Evolutionary conservation across 1,140 invertebrate genomes (phyloP).

Genomic region (Drosophila pseudoananassae): DNA sequence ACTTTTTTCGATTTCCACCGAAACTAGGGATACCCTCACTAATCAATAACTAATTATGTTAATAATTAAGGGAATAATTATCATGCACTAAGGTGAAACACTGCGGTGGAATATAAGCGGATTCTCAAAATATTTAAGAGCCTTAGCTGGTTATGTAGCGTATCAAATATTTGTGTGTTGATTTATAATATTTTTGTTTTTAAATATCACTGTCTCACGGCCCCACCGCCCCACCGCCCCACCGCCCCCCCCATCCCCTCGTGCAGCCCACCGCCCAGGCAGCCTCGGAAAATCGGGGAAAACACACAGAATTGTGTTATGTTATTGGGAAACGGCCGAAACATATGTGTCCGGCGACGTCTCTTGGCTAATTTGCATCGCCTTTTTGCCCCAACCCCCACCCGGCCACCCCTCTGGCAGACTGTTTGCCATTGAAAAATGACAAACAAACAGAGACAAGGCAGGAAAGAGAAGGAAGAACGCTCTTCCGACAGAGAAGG

Average conservation of each 20-base stretch:
- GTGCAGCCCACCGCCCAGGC: background rate
- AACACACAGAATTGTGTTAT: conserved; percentile 36
- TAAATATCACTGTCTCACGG: conserved; percentile 3
- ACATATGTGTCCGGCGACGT: conserved; percentile 43
- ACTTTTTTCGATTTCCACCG: background rate
- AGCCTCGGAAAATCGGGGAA: conserved; percentile 16
- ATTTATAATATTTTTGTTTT: conserved; percentile 22
- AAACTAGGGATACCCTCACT: background rate
- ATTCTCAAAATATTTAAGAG: too few species aligned
- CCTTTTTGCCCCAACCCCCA: background rate
- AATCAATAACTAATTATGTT: too few species aligned
- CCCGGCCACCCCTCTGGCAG: background rate
- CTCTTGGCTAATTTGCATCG: conserved; percentile 36
- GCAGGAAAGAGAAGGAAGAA: background rate
- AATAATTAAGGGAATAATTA: too few species aligned
- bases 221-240: background rate
- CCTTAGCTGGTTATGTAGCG: background rate
- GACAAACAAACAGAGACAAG: conserved; percentile 42
- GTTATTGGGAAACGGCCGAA: conserved; percentile 52
- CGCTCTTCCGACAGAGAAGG: too few species aligned
- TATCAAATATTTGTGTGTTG: conserved; percentile 12
- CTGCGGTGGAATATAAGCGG: too few species aligned
- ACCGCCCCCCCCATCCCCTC: background rate
- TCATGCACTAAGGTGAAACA: too few species aligned
- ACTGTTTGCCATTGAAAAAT: conserved; percentile 48